Evolutionary conservation across 2,113 vertebrate genomes (phyloP).

Genomic region (Crotophaga sulcirostris): DNA sequence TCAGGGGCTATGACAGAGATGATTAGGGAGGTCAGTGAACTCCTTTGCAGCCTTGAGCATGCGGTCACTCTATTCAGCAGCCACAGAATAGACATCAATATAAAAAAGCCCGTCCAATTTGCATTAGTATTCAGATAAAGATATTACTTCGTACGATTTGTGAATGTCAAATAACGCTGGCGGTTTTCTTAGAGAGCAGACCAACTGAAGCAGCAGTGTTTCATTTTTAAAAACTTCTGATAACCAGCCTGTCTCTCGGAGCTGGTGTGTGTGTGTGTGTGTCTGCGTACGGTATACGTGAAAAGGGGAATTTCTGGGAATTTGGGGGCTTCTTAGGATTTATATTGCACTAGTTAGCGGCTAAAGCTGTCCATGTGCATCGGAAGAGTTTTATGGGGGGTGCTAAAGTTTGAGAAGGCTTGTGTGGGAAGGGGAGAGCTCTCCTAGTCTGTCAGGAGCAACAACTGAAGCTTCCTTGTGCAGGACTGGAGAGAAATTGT

Average conservation of each 20-base stretch:
- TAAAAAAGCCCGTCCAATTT: slow-evolving; percentile 69
- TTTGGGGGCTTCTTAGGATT: not conserved
- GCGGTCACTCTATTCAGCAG: slow-evolving; percentile 71
- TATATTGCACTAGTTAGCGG: not conserved
- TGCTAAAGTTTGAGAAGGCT: not conserved
- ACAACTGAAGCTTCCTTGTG: not conserved
- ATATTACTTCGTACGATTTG: slow-evolving; percentile 70
- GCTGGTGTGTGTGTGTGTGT: not conserved
- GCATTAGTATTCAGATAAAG: slow-evolving; percentile 76
- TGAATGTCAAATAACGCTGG: slow-evolving; percentile 68
- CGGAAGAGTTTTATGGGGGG: not conserved
- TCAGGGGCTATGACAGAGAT: slow-evolving; percentile 71
- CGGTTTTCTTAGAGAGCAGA: slow-evolving; percentile 34
- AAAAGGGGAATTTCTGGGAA: not conserved
- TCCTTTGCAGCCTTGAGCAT: slow-evolving; percentile 67
- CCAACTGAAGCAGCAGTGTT: not conserved
- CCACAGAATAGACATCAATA: slow-evolving; percentile 68
- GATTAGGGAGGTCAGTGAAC: slow-evolving; percentile 76
- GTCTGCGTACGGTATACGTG: rapidly evolving
- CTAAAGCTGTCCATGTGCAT: not conserved
- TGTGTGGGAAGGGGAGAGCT: not conserved
- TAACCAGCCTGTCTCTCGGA: not conserved
- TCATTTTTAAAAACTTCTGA: not conserved
- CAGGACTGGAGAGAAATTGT: not conserved
- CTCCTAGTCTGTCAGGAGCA: not conserved